Conservation (phyloP, 2,888 invertebrate genomes). For the Perizoma flavofasciatum region DNA sequence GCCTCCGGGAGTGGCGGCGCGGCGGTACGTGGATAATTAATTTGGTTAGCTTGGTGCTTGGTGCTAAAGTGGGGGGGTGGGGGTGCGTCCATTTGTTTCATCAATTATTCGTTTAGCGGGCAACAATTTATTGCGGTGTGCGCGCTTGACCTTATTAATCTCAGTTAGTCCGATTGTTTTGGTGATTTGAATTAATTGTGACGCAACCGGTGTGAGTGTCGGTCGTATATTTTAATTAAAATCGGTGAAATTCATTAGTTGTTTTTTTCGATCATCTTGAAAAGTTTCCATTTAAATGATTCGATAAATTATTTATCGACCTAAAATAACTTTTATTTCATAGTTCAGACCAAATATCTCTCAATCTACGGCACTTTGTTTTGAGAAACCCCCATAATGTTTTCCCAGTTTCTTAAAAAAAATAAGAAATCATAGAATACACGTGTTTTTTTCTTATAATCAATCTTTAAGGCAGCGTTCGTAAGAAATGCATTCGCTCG, state of each 20-base stretch:
- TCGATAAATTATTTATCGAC: background rate
- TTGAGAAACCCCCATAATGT: too few species aligned
- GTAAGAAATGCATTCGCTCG: too few species aligned
- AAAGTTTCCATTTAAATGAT: background rate
- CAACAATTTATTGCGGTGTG: slow-evolving; percentile 54
- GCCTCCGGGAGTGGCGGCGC: slow-evolving; percentile 19
- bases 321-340: background rate
- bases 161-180: slow-evolving; percentile 50
- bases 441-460: too few species aligned
- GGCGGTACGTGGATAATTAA: slow-evolving; percentile 52
- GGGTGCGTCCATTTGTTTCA: slow-evolving; percentile 61
- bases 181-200: slow-evolving; percentile 47
- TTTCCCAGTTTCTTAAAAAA: too few species aligned
- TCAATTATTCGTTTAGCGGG: slow-evolving; percentile 70
- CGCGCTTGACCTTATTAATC: slow-evolving; percentile 60
- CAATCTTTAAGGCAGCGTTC: too few species aligned
- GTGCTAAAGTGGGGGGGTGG: slow-evolving; percentile 23
- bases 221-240: slow-evolving; percentile 18
- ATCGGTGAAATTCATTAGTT: slow-evolving; percentile 5
- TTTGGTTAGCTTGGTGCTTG: slow-evolving; percentile 47
- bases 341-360: too few species aligned
- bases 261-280: background rate
- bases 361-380: too few species aligned
- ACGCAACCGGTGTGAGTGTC: slow-evolving; percentile 18
- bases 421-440: too few species aligned